A percentile compares a stretch with the other conserved stretches of the same genome.
These are phyloP conservation scores for Sarcoramphus papa DNA, from an alignment of 2,797 vertebrate species.

Conservation along the genomic window DNA sequence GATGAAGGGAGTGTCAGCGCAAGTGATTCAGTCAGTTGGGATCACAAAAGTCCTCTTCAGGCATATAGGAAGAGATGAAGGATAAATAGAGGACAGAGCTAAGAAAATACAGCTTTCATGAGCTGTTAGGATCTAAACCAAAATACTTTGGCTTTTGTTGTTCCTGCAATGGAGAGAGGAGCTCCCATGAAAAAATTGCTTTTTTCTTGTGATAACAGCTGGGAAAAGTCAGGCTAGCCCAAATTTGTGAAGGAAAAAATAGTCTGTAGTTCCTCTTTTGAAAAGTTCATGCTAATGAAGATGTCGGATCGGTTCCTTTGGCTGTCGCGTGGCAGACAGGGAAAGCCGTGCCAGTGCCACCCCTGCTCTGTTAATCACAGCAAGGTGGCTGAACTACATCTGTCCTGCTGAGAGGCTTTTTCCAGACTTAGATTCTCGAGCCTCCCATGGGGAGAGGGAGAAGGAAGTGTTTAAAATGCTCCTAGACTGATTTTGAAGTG, in stretches of 20 bases:
- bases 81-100: background rate
- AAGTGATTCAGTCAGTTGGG: background rate
- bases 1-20: background rate
- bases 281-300: fast-evolving
- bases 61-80: background rate
- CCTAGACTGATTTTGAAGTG: background rate
- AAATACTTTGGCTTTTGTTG: background rate
- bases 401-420: background rate
- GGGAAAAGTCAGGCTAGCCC: background rate
- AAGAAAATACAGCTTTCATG: background rate
- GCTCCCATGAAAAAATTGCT: background rate
- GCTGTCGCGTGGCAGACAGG: background rate
- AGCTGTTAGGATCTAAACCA: background rate
- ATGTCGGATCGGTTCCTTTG: background rate
- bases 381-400: background rate
- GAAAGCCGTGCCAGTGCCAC: background rate
- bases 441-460: background rate
- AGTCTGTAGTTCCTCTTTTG: background rate
- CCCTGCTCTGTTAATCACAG: background rate
- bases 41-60: background rate
- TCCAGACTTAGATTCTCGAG: background rate
- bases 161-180: background rate
- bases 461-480: background rate
- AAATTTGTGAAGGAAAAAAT: background rate
- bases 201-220: background rate